Conservation (phyloP, 2,797 vertebrate genomes). For the Apogon talboti region DNA sequence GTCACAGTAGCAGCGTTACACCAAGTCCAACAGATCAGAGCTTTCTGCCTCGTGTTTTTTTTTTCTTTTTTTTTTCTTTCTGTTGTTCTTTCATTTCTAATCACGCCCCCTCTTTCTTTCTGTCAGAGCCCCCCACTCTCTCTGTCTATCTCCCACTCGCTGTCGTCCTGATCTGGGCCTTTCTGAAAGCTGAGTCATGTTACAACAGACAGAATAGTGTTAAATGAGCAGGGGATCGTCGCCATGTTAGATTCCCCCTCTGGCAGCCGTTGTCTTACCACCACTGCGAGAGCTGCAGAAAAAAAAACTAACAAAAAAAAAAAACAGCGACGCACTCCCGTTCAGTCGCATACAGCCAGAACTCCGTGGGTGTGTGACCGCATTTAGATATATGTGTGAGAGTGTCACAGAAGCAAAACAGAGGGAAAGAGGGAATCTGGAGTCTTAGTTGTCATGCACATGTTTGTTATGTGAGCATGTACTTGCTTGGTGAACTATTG, state of each 20-base stretch:
- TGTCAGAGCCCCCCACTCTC: conserved; percentile 45
- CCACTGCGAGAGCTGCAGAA: conserved; percentile 42
- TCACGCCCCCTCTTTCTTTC: conserved; percentile 45
- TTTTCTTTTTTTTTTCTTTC: neutral
- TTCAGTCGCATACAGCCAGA: conserved; percentile 22
- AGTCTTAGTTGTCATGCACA: conserved; percentile 5
- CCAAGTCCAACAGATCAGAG: conserved; percentile 54
- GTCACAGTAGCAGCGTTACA: conserved; percentile 47
- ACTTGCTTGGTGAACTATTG: conserved; percentile 51
- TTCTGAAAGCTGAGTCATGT: conserved; percentile 74
- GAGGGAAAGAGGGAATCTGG: neutral
- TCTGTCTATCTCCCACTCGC: conserved; percentile 57
- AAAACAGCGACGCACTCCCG: conserved; percentile 38
- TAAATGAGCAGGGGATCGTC: conserved; percentile 61
- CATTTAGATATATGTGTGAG: conserved; percentile 4
- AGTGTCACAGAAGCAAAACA: conserved; percentile 14
- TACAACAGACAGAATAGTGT: conserved; percentile 57
- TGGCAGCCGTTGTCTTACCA: conserved; percentile 53
- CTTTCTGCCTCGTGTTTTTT: conserved; percentile 39
- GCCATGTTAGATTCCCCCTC: conserved; percentile 69
- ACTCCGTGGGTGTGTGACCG: conserved; percentile 27
- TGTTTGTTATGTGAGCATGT: conserved; percentile 19
- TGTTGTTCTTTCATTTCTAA: conserved; percentile 62
- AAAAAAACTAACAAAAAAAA: neutral
- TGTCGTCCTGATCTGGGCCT: conserved; percentile 48